Evolutionary conservation across 2,113 vertebrate species (phyloP), one percentile per base, ranked within the genome.

Genomic region (Bufo bufo): DNA sequence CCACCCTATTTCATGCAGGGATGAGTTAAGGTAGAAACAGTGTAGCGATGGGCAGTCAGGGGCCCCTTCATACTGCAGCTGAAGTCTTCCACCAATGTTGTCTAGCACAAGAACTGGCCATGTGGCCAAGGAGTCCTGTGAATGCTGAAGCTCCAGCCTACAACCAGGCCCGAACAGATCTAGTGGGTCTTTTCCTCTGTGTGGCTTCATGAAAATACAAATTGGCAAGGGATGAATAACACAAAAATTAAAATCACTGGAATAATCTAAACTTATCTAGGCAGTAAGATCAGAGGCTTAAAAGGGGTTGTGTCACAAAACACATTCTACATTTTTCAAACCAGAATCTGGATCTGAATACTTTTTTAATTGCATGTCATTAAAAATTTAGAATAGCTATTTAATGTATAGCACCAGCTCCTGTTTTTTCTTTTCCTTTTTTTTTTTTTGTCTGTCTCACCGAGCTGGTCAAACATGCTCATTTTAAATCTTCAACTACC

Each of bases 1-100:
- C 98, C 98, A 99, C 52, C 98, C 98, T 6, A 98, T 93, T 65
- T 97, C 95, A 93, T 99, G 98, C 89, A 99, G 96, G 90, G 96
- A 95, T 4, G 97, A 97, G 92, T 98, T 96, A 91, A 99, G 94
- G 92, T 99, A 99, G 93, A 97, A 99, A 6, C 97, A 92, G 97
- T 98, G 98, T 9, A 95, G 92, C 7, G 96, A 95, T 71, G 93
- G 94, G 69, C 92, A 93, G 19, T 97, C 95, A 50, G 93, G 94
- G 74, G 94, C 94, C 86, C 98, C 98, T 19, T 96, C 92, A 0
- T 98, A 97, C 12, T 94, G 90, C 86, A 99, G 84, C 86, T 96
- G 96, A 77, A 99, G 95, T 83, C 98, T 94, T 12, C 98, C 98
- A 0, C 98, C 98, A 0, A 98, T 92, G 0, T 99, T 99, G 65